Conservation (phyloP, 1,140 invertebrate species). For the Drosophila nikananu region DNA sequence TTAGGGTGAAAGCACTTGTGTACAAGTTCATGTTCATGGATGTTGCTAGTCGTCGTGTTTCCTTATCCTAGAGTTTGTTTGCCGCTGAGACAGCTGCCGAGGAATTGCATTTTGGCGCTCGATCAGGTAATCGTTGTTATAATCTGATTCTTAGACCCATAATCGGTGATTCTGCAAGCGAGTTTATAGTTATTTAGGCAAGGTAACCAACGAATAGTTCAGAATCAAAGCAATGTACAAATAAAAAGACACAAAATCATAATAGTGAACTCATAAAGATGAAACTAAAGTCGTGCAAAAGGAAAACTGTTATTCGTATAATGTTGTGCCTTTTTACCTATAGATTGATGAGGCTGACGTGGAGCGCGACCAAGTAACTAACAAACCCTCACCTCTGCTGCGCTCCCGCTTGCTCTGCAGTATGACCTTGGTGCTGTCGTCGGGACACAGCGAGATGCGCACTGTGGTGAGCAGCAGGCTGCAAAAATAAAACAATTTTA, state of each 20-base stretch:
- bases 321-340: constrained; percentile 87
- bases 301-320: constrained; percentile 19
- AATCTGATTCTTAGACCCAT: constrained; percentile 86
- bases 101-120: constrained; percentile 52
- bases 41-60: constrained; percentile 31
- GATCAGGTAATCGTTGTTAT: constrained; percentile 85
- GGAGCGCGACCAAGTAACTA: constrained; percentile 89
- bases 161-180: constrained; percentile 85
- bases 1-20: constrained; percentile 61
- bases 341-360: constrained; percentile 88
- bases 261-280: constrained; percentile 42
- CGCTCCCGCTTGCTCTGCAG: constrained; percentile 85
- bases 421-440: constrained; percentile 87
- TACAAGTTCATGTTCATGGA: constrained; percentile 24
- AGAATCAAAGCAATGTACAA: constrained; percentile 48
- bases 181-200: background rate
- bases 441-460: constrained; percentile 86
- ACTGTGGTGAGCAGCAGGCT: constrained; percentile 86
- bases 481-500: background rate
- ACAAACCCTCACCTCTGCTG: constrained; percentile 88
- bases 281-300: constrained; percentile 35
- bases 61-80: constrained; percentile 30
- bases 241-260: constrained; percentile 76
- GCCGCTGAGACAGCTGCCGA: constrained; percentile 27
- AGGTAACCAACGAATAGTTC: background rate